Evolutionary conservation across 2,113 vertebrate species (phyloP).

Genomic region (Geothlypis trichas): DNA sequence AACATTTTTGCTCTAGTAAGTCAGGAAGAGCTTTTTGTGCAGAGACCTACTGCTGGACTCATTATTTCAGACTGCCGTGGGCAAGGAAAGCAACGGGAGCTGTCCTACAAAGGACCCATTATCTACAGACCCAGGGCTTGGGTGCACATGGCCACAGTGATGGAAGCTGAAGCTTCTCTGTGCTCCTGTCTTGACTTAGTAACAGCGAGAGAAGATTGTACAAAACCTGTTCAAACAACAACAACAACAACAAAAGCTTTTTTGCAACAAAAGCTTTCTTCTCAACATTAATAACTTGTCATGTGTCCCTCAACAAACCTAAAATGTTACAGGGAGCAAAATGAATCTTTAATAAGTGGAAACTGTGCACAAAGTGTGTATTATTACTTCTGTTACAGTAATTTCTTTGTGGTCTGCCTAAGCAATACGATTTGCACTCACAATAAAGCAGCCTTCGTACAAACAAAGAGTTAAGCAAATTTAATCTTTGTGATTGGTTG

Average conservation of each 20-base stretch:
- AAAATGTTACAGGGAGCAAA: neutral
- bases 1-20: constrained; percentile 9
- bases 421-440: neutral
- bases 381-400: neutral
- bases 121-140: neutral
- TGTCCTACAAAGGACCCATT: neutral
- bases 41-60: neutral
- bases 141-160: neutral
- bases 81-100: neutral
- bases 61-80: neutral
- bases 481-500: neutral
- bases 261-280: neutral
- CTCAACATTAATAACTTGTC: neutral
- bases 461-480: constrained; percentile 56
- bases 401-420: neutral
- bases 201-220: neutral
- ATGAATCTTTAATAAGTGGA: neutral
- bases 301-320: neutral
- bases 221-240: neutral
- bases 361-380: neutral
- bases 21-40: constrained; percentile 14
- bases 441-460: neutral
- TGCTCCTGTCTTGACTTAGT: neutral
- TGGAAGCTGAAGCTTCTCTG: neutral
- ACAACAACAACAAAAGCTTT: neutral